Base-by-base conservation (phyloP, 2,797 vertebrate species). In the Pagetopsis macropterus region DNA sequence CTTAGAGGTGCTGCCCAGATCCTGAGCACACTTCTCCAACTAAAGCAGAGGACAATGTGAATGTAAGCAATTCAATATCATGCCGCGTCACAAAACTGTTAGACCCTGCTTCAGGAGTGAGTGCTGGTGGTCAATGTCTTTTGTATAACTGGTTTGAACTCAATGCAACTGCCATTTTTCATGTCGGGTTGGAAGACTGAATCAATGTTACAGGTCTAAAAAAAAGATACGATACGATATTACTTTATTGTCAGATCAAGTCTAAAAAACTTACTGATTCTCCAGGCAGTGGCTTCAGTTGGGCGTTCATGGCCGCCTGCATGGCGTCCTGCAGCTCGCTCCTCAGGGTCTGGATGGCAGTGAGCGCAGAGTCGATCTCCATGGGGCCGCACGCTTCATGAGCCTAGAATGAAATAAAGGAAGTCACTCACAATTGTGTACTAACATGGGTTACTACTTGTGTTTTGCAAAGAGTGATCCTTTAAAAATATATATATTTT, bases 381-480 rank as follows among this genome's bases (percentile, higher is more conserved):
- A 99, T 97, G 14, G 98, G 98, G 15, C 98, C 98, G 50, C 98
- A 99, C 5, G 97, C 97, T 93, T 99, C 98, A 50, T 99, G 97
- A 76, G 98, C 98, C 98, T 99, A 46, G 9, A 72, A 5, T 27
- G 27, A 12, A 69, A 31, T 23, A 54, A 71, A 80, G 31, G 14
- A 12, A 9, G 33, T 46, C 41, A 51, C 16, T 63, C 44, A 55
- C 31, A 41, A n/a, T 31, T 60, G 19, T 40, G 37, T 1, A n/a
- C 3, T 40, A 43, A 45, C 0, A 49, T 2, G 2, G 17, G 4
- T 61, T 54, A 21, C 45, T 31, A 8, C 9, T 16, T 31, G 3
- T 17, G 13, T 37, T 54, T 49, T 52, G 13, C 1, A 16, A 49
- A 23, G 11, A 41, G 12, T 9, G n/a, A 67, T 43, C 1, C 55